phyloP scores from a whole-genome alignment of 1,140 invertebrate genomes.

The Ostrea edulis region DNA sequence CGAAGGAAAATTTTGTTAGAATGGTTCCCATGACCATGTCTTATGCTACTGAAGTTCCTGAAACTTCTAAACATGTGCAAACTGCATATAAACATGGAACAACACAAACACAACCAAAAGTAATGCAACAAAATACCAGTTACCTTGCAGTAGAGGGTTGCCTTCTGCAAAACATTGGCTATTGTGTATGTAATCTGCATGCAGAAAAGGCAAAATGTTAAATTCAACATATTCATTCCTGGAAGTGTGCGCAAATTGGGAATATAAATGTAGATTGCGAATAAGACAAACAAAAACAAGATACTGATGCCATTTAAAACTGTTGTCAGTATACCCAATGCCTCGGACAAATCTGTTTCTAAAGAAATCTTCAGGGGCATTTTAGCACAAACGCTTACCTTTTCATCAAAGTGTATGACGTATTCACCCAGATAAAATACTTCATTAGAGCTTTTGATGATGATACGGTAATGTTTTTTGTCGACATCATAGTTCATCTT shows the following conservation, averaged over 20 bases:
- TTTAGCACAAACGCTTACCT: background rate
- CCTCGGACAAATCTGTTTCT: background rate
- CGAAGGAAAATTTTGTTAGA: background rate
- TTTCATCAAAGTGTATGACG: background rate
- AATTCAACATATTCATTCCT: background rate
- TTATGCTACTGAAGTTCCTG: background rate
- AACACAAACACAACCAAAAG: too few species aligned
- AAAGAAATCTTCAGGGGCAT: background rate
- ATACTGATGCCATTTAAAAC: background rate
- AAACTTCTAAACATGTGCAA: background rate
- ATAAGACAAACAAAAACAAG: background rate
- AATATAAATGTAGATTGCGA: background rate
- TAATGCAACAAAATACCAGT: background rate
- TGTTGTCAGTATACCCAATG: background rate
- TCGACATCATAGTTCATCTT: too few species aligned
- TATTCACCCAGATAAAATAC: background rate
- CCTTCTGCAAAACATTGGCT: background rate
- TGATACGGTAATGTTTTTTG: background rate
- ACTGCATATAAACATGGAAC: background rate
- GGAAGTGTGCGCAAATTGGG: background rate
- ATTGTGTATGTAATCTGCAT: constrained; percentile 3
- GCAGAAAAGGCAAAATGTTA: background rate
- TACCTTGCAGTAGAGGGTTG: background rate
- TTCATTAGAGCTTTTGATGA: background rate
- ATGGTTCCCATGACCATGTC: background rate